Evolutionary conservation across 2,797 vertebrate genomes (phyloP), one percentile per base, ranked within the genome.

Genomic region (Pogonophryne albipinna): DNA sequence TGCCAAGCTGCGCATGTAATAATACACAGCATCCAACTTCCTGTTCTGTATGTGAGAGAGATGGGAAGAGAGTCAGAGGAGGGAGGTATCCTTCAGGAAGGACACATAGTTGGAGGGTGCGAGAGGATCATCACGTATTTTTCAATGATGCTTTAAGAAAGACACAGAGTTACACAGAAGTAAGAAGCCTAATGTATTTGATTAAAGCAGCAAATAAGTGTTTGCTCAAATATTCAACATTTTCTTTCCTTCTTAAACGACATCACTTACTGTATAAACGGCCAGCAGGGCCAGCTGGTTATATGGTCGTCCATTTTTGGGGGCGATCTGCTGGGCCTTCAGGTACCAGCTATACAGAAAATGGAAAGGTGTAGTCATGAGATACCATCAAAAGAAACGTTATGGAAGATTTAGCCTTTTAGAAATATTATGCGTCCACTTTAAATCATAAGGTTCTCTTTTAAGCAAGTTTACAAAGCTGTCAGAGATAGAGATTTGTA

Each of bases 1-100:
- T 45, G 98, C 98, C 92, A 99, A 93, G 79, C 98, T 99, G 63
- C 98, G 97, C 98, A 99, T 99, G 86, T 99, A 99, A 83, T 99
- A 99, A 94, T 99, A 99, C 3, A 99, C 98, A 20, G 98, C 98
- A 88, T 99, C 98, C 91, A 99, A 92, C 91, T 99, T 99, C 78
- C 98, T 95, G 85, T 99, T 97, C 98, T 99, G 94, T 58, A 71
- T 83, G 59, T 38, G 49, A 70, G 17, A 71, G 41, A 79, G 10
- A 20, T 9, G 10, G 12, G 17, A 78, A 58, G 46, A 56, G 7
- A 44, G 42, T 53, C 49, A 76, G 14, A 53, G 50, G 20, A 20
- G n/a, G 19, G 3, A 64, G 3, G 11, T 15, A 8, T 57, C 42
- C 34, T 46, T 6, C 12, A 57, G 34, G 41, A 65, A 47, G 7